Evolutionary conservation across 1,140 invertebrate genomes (phyloP), one percentile per base, ranked within the genome.

Genomic region (Nixonia krombeini): DNA sequence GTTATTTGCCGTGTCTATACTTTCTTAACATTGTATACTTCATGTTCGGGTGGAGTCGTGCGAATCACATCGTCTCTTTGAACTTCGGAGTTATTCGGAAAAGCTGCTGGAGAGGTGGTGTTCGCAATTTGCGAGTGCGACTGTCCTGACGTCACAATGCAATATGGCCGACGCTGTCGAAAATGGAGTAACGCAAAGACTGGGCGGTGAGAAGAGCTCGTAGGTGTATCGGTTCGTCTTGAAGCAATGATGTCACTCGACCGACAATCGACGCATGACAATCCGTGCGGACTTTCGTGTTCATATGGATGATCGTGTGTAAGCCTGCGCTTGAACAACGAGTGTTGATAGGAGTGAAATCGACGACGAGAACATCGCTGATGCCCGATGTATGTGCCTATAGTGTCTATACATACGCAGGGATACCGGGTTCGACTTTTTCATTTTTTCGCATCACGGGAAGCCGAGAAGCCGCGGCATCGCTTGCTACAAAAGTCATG

Each of bases 151-250:
- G 74, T 78, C 74, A 78, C 62, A 29, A 25, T 21, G 64, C 74
- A 76, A 78, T 70, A 78, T 76, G 76, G 76, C 73, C 56, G 69
- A 55, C 58, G 58, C 49, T 72, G 51, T 74, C 42, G 74, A 67
- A 62, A 76, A 73, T 66, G 66, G 61, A 62, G 69, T 70, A 69
- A 70, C 68, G 46, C 71, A 76, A 66, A 74, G 66, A 63, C 61
- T 73, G 71, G 74, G 76, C 66, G 73, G 72, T 74, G 72, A 67
- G 65, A 76, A 68, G 56, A 57, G 70, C 63, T 51, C 56, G 68
- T 78, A 78, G 73, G 75, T 76, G 75, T 75, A 70, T 77, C 73
- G 72, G 75, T 74, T 74, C 67, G 66, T 66, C 49, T 75, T 58
- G 37, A 42, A 45, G 72, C 45, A 45, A 66, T 37, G 70, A 73